A percentile compares a stretch with the other conserved stretches of the same genome.
Evolutionary conservation across 1,140 invertebrate genomes (phyloP).

Genomic region (Nixonia krombeini): DNA sequence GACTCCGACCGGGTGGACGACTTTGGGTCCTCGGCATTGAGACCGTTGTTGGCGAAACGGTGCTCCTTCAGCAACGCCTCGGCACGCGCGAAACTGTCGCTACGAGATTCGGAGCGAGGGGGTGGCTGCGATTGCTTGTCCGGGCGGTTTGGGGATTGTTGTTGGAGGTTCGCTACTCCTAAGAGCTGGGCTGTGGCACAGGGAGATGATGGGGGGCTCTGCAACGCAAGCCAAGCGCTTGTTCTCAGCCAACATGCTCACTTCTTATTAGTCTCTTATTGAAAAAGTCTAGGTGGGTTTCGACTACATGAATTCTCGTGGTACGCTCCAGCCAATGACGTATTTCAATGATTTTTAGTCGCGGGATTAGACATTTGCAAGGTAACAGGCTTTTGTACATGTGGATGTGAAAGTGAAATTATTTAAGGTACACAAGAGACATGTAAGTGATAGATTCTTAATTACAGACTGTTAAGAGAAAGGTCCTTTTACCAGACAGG

Average conservation of each 20-base stretch:
- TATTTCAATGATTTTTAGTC: no score
- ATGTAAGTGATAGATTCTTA: no score
- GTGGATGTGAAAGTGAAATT: no score
- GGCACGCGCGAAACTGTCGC: constrained; percentile 59
- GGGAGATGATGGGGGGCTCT: constrained; percentile 67
- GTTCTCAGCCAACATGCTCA: constrained; percentile 49
- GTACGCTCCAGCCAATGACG: no score
- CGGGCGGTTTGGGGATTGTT: constrained; percentile 27
- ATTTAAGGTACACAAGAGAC: no score
- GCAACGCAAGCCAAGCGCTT: constrained; percentile 65
- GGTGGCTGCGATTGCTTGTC: constrained; percentile 40
- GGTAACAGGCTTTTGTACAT: no score
- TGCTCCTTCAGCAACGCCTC: constrained; percentile 60
- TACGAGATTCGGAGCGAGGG: constrained; percentile 60
- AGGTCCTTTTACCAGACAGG: no score
- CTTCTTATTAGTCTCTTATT: neutral
- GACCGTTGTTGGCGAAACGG: no score
- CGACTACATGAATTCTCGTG: no score
- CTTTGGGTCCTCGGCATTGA: constrained; percentile 26
- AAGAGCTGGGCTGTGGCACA: constrained; percentile 51
- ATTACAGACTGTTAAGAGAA: no score
- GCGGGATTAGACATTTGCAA: no score
- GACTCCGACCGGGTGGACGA: neutral
- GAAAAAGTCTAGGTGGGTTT: no score
- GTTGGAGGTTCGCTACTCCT: constrained; percentile 47